These are phyloP conservation scores for Orthonevra nobilis DNA, from an alignment of 2,888 invertebrate species.

Conservation along the genomic window DNA sequence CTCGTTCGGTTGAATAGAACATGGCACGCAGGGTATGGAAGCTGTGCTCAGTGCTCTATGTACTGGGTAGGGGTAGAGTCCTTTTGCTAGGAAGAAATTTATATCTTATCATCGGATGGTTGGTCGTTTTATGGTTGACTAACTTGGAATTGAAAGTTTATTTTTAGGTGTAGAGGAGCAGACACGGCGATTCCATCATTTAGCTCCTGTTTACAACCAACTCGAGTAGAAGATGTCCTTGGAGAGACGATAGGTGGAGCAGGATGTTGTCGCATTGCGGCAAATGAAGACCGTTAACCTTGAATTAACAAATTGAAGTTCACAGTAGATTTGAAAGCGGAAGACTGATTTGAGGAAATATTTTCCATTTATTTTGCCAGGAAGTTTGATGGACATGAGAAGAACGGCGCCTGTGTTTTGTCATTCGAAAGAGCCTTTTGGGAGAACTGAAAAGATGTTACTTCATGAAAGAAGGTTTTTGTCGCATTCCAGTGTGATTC, in stretches of 20 bases:
- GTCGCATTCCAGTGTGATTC: no score
- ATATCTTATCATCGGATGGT: constrained; percentile 53
- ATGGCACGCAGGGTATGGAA: constrained; percentile 14
- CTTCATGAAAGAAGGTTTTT: no score
- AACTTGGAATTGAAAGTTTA: constrained; percentile 46
- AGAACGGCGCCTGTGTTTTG: no score
- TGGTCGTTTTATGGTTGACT: constrained; percentile 62
- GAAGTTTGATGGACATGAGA: no score
- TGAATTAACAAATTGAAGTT: constrained; percentile 23
- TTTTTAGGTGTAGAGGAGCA: constrained; percentile 21
- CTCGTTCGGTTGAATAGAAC: constrained; percentile 31
- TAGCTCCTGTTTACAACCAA: not conserved
- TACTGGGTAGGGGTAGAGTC: no score
- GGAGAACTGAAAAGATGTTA: no score
- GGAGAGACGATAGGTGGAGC: no score
- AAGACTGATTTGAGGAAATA: not conserved
- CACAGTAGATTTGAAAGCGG: not conserved
- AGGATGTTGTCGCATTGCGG: no score
- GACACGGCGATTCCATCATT: constrained; percentile 38
- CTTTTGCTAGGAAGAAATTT: constrained; percentile 16
- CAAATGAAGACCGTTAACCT: constrained; percentile 11
- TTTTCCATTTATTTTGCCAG: not conserved
- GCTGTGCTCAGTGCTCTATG: not conserved
- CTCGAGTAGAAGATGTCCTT: not conserved
- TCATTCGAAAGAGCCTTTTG: no score